Conservation (phyloP, 2,797 vertebrate genomes). For the Gymnoscopelus braueri region DNA sequence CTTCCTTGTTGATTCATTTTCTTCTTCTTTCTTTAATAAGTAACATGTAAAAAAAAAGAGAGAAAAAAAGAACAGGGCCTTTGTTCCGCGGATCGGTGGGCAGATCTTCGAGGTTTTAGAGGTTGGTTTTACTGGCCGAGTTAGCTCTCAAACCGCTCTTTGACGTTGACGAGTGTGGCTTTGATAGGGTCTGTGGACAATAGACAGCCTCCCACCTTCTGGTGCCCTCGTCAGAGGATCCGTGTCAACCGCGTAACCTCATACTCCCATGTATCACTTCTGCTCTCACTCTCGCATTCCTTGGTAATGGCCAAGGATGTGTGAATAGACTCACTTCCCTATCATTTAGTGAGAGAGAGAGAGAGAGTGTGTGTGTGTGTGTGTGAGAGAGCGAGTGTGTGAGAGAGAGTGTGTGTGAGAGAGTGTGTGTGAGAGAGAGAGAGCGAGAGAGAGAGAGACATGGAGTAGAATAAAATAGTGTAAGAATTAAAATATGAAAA, state of each 20-base stretch:
- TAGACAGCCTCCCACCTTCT: slow-evolving; percentile 9
- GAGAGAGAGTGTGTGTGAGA: not conserved
- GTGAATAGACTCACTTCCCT: slow-evolving; percentile 29
- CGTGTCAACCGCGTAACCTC: slow-evolving; percentile 66
- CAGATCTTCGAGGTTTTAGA: slow-evolving; percentile 32
- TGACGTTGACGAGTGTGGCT: slow-evolving; percentile 51
- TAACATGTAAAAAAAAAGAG: not conserved
- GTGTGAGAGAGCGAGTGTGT: not conserved
- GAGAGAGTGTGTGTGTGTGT: not conserved
- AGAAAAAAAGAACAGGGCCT: slow-evolving; percentile 14
- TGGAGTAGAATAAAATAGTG: not conserved
- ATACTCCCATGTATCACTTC: slow-evolving; percentile 57
- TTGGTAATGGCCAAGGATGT: slow-evolving; percentile 43
- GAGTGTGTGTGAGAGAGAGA: not conserved
- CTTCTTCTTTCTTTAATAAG: slow-evolving; percentile 21
- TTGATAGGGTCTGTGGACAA: slow-evolving; percentile 49
- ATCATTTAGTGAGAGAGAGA: slow-evolving; percentile 13
- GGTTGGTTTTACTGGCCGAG: slow-evolving; percentile 17
- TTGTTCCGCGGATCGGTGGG: slow-evolving; percentile 34
- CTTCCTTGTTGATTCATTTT: slow-evolving; percentile 6
- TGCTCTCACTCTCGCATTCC: slow-evolving; percentile 61
- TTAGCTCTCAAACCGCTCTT: slow-evolving; percentile 28
- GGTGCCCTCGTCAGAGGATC: slow-evolving; percentile 55
- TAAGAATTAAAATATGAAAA: not conserved
- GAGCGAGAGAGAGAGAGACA: not conserved